Conservation (phyloP, 2,113 vertebrate species). For the Cochlearius cochlearius region DNA sequence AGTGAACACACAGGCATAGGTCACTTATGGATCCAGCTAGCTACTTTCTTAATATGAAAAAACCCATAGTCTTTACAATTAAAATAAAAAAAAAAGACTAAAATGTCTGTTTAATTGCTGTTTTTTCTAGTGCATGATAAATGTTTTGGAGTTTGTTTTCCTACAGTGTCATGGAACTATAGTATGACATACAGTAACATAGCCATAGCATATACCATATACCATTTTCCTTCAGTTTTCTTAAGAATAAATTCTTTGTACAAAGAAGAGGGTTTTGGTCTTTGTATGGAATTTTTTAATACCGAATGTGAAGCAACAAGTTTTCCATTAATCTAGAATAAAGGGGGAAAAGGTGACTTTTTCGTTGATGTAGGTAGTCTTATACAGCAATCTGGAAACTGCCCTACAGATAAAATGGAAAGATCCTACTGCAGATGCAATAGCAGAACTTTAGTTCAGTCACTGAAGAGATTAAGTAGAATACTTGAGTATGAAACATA, state of each 20-base stretch:
- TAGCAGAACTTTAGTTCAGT: neutral
- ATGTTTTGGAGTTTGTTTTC: neutral
- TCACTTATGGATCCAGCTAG: neutral
- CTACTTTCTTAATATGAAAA: neutral
- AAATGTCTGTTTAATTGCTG: neutral
- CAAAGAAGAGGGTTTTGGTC: neutral
- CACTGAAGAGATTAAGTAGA: neutral
- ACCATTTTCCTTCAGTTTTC: neutral
- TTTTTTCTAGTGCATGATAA: neutral
- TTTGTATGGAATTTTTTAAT: neutral
- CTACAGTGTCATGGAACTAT: neutral
- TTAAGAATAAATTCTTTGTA: neutral
- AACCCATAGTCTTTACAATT: rapidly evolving
- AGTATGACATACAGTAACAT: neutral
- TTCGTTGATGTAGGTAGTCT: neutral
- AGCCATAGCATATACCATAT: neutral
- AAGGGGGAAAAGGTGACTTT: neutral
- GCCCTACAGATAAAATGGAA: neutral
- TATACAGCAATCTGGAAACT: neutral
- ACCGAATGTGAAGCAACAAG: neutral
- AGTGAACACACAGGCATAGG: neutral
- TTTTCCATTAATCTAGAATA: neutral
- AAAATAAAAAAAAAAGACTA: neutral
- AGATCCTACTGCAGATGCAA: neutral
- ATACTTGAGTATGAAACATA: neutral